Conservation (phyloP, 2,797 vertebrate species). For the Anabacerthia variegaticeps region DNA sequence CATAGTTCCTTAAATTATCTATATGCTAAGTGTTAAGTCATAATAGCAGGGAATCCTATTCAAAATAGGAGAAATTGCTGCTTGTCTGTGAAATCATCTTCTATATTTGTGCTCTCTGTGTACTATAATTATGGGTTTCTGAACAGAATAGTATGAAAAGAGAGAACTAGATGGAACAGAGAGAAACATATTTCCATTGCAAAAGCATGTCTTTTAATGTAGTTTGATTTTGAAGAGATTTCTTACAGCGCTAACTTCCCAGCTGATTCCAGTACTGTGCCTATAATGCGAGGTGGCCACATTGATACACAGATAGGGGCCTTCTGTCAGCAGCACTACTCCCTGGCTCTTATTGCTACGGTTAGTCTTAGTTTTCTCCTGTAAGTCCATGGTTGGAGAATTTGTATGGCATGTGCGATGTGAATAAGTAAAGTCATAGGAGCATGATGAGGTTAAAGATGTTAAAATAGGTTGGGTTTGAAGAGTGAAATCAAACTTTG, state of each 20-base stretch:
- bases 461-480: neutral
- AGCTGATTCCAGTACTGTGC: neutral
- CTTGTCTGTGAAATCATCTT: neutral
- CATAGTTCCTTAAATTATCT: neutral
- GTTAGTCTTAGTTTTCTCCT: neutral
- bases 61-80: conserved; percentile 1
- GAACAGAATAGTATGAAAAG: neutral
- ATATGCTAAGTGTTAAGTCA: neutral
- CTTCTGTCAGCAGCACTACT: neutral
- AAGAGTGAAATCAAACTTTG: neutral
- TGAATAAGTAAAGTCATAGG: neutral
- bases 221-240: neutral
- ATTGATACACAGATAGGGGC: neutral
- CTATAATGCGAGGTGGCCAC: neutral
- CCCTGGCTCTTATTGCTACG: neutral
- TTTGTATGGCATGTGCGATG: neutral
- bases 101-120: neutral
- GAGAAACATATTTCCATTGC: neutral
- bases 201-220: neutral
- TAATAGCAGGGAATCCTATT: neutral
- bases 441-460: neutral
- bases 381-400: neutral
- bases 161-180: neutral
- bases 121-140: neutral
- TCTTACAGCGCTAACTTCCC: neutral